Evolutionary conservation across 1,140 invertebrate genomes (phyloP).

Genomic region (Orchestia grillus): DNA sequence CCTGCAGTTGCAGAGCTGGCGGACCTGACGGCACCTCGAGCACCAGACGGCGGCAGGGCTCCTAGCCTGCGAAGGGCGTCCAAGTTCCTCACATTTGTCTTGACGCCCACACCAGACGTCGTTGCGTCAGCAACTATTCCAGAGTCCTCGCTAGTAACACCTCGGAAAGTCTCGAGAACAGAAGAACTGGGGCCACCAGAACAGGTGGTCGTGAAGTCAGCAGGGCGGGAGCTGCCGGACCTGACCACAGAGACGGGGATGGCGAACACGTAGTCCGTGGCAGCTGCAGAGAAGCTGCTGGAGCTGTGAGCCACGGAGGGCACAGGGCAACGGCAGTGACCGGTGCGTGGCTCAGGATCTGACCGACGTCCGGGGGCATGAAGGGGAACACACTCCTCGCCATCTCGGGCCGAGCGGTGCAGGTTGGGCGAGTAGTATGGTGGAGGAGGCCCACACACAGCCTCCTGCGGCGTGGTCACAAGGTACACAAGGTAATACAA

Average conservation of each 20-base stretch:
- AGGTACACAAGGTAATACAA: too few relatives aligned
- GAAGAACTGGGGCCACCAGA: not conserved
- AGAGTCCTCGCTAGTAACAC: not conserved
- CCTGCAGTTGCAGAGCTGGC: not conserved
- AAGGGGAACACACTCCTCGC: not conserved
- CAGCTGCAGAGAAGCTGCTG: not conserved
- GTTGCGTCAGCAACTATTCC: not conserved
- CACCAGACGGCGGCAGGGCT: not conserved
- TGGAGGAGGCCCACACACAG: slow-evolving; percentile 30
- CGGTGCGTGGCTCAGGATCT: not conserved
- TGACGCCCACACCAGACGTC: not conserved
- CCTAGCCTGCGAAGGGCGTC: not conserved
- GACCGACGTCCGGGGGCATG: not conserved
- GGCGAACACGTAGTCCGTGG: not conserved
- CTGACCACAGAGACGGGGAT: not conserved
- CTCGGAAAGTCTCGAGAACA: not conserved
- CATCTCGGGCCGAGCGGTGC: not conserved
- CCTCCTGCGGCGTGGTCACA: not conserved
- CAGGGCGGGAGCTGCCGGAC: not conserved
- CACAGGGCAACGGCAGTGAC: slow-evolving; percentile 11
- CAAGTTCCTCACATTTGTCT: not conserved
- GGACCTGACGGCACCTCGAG: not conserved
- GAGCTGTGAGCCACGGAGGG: slow-evolving; percentile 8
- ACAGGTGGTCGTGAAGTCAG: not conserved
- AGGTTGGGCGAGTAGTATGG: slow-evolving; percentile 12